These are phyloP conservation scores for Mustela nigripes DNA, from an alignment of 2,113 vertebrate genomes.

Conservation along the genomic window DNA sequence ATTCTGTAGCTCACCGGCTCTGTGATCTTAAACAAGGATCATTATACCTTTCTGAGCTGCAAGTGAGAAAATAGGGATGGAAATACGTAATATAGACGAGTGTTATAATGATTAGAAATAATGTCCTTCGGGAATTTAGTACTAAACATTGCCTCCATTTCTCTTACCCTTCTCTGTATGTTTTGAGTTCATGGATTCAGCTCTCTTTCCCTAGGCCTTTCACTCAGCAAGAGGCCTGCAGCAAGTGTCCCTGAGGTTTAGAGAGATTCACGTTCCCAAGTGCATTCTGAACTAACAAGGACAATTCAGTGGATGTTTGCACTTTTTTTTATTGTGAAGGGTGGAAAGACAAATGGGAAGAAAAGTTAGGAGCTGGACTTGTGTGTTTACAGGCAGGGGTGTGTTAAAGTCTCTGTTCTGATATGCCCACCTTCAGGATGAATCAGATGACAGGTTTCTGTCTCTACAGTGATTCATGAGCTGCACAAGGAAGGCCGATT, in stretches of 20 bases:
- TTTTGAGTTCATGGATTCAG: constrained; percentile 25
- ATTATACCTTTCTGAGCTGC: background rate
- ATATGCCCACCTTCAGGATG: background rate
- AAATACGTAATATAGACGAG: background rate
- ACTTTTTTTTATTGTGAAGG: background rate
- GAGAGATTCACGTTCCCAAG: background rate
- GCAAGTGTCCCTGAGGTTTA: background rate
- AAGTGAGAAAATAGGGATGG: background rate
- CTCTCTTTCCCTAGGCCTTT: background rate
- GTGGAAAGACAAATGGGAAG: background rate
- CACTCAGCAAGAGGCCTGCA: background rate
- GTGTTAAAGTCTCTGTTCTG: background rate
- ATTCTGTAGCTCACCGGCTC: background rate
- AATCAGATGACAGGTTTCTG: background rate
- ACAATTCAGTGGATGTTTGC: background rate
- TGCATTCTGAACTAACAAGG: background rate
- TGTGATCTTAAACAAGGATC: background rate
- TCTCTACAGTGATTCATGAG: background rate
- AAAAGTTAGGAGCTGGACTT: background rate
- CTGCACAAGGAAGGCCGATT: background rate
- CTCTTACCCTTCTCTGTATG: background rate
- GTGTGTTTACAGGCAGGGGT: background rate
- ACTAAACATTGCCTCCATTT: background rate
- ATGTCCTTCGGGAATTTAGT: background rate
- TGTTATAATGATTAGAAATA: background rate